Percentiles rank a stretch among this genome's conserved stretches.
Evolutionary conservation across 2,797 vertebrate genomes (phyloP).

Genomic region (Sebastes trivittatus): DNA sequence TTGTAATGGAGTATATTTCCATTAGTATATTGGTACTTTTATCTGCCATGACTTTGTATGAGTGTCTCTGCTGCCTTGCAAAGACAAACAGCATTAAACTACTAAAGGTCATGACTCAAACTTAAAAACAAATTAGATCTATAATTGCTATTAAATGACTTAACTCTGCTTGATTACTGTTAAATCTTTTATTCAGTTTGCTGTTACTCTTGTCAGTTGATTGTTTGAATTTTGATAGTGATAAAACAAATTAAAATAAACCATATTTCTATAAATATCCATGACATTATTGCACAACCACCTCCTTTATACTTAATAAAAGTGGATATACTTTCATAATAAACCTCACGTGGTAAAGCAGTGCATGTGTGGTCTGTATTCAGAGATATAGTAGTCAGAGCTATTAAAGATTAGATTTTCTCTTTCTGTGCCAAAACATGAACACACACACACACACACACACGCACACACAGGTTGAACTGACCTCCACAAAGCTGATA

Average conservation of each 20-base stretch:
- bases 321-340: neutral
- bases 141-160: neutral
- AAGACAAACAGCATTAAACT: conserved; percentile 8
- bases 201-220: neutral
- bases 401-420: neutral
- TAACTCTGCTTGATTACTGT: neutral
- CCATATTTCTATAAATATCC: neutral
- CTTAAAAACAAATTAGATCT: neutral
- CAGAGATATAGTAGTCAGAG: neutral
- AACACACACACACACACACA: conserved; percentile 24
- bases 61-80: neutral
- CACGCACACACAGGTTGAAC: conserved; percentile 62
- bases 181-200: neutral
- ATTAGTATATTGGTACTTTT: neutral
- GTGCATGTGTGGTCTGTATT: neutral
- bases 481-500: conserved; percentile 85
- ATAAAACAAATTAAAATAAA: neutral
- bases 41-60: neutral
- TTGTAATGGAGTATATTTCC: neutral
- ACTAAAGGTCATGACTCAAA: conserved; percentile 1
- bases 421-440: conserved; percentile 36
- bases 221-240: neutral
- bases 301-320: neutral
- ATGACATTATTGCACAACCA: neutral
- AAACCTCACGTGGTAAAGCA: neutral